Conservation (phyloP, 1,140 invertebrate species). For the Bombus consobrinus region DNA sequence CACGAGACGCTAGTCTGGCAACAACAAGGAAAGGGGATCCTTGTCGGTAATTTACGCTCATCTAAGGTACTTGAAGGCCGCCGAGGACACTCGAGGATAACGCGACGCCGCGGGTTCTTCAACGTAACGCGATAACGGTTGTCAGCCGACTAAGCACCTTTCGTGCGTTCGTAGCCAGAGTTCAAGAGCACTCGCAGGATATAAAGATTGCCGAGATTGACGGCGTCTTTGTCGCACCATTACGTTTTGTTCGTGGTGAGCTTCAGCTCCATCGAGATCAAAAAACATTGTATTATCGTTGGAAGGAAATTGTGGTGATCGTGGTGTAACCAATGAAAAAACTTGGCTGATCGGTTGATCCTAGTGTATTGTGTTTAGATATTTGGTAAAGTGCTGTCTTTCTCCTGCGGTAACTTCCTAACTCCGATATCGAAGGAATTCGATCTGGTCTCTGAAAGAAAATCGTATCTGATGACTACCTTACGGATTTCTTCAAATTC, state of each 20-base stretch:
- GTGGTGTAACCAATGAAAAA: too few relatives aligned
- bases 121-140: slow-evolving; percentile 56
- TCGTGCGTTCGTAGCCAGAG: slow-evolving; percentile 12
- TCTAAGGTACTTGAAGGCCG: slow-evolving; percentile 29
- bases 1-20: neutral
- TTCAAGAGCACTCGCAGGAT: slow-evolving; percentile 59
- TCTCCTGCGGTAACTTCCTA: too few relatives aligned
- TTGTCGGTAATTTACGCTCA: slow-evolving; percentile 55
- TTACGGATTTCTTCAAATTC: too few relatives aligned
- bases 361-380: too few relatives aligned
- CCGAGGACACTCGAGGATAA: slow-evolving; percentile 57
- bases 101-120: slow-evolving; percentile 8
- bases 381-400: too few relatives aligned
- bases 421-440: too few relatives aligned
- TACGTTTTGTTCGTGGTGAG: slow-evolving; percentile 32
- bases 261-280: neutral
- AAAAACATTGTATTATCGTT: neutral
- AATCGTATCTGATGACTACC: too few relatives aligned
- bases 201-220: slow-evolving; percentile 66
- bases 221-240: slow-evolving; percentile 17
- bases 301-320: too few relatives aligned
- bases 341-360: too few relatives aligned
- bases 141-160: slow-evolving; percentile 54
- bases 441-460: too few relatives aligned
- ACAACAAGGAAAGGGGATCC: neutral